These are phyloP conservation scores for Nyleta sp. DNA, from an alignment of 2,888 invertebrate genomes.

Conservation along the genomic window DNA sequence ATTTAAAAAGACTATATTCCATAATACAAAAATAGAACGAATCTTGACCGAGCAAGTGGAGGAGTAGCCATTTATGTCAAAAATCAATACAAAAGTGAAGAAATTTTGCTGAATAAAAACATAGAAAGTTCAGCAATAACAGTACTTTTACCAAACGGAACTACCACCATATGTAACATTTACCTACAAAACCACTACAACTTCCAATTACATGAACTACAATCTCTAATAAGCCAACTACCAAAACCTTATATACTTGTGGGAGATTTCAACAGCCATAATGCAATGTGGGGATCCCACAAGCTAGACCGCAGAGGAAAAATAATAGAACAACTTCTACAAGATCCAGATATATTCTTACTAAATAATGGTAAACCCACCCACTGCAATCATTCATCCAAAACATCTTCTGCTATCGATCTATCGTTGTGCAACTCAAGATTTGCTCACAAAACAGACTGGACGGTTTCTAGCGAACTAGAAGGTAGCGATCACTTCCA, in stretches of 20 bases:
- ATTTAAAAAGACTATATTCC: too few species aligned
- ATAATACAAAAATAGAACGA: neutral
- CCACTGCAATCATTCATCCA: constrained; percentile 43
- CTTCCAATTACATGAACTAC: constrained; percentile 4
- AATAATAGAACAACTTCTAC: constrained; percentile 48
- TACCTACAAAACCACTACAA: constrained; percentile 35
- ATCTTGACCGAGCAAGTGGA: neutral
- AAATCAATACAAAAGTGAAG: constrained; percentile 29
- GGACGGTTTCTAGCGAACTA: neutral
- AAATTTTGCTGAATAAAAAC: neutral
- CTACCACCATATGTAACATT: constrained; percentile 33
- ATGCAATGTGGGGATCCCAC: constrained; percentile 55
- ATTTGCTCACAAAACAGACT: constrained; percentile 17
- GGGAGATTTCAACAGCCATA: constrained; percentile 67
- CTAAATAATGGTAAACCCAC: constrained; percentile 56
- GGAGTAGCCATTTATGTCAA: constrained; percentile 59
- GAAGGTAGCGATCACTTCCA: constrained; percentile 66
- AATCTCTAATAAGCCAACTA: constrained; percentile 19
- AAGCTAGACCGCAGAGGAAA: constrained; percentile 63
- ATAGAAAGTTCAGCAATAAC: constrained; percentile 64
- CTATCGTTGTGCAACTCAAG: constrained; percentile 40
- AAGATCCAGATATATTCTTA: constrained; percentile 16
- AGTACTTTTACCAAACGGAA: constrained; percentile 11
- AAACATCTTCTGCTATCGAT: constrained; percentile 61
- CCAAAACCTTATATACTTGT: constrained; percentile 60